These are phyloP conservation scores for Mustela nigripes DNA, from an alignment of 2,113 vertebrate genomes.

Conservation along the genomic window DNA sequence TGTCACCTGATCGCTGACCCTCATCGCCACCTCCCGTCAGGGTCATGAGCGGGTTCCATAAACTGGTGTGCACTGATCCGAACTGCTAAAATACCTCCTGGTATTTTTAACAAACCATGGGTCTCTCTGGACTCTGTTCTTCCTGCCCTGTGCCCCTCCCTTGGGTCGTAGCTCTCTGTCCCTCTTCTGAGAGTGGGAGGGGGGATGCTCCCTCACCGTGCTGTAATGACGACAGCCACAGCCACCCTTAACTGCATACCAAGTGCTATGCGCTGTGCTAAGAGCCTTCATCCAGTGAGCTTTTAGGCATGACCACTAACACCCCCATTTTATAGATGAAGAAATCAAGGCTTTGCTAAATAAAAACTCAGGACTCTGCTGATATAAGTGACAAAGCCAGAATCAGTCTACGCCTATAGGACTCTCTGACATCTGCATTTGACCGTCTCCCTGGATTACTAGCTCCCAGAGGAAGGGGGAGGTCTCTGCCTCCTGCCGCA, in stretches of 20 bases:
- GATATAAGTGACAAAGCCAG: not conserved
- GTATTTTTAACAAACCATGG: not conserved
- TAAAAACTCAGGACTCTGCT: not conserved
- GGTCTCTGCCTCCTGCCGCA: accelerated
- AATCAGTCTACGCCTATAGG: not conserved
- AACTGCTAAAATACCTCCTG: not conserved
- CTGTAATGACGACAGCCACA: accelerated
- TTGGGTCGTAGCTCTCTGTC: not conserved
- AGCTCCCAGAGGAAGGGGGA: not conserved
- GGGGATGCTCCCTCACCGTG: accelerated
- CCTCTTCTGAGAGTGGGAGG: not conserved
- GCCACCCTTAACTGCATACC: accelerated
- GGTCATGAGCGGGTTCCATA: not conserved
- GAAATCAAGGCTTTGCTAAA: not conserved
- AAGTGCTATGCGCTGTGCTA: not conserved
- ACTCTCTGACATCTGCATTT: not conserved
- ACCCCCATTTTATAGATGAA: not conserved
- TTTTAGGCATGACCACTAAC: too few species aligned
- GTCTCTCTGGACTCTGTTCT: not conserved
- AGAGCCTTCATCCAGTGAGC: not conserved
- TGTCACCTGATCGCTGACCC: accelerated
- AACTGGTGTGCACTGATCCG: not conserved
- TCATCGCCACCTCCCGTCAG: too few species aligned
- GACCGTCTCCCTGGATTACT: not conserved
- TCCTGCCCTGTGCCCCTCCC: not conserved